Evolutionary conservation across 1,140 invertebrate species (phyloP).

Genomic region (Pantala flavescens): DNA sequence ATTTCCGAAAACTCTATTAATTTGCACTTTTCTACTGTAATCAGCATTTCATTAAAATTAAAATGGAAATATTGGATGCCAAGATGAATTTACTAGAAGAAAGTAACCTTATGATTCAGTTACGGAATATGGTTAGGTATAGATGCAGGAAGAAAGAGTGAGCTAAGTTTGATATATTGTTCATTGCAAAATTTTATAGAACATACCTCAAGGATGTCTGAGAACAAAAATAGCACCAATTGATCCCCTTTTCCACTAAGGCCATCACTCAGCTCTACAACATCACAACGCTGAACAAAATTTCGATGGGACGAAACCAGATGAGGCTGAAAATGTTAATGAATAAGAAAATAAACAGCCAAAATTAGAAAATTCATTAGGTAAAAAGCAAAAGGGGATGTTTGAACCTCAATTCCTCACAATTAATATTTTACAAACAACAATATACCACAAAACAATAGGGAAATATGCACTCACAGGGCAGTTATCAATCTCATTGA

Average conservation of each 20-base stretch:
- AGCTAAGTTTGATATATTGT: too few species aligned
- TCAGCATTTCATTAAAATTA: too few species aligned
- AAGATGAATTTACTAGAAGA: too few species aligned
- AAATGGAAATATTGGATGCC: too few species aligned
- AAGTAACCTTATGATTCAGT: too few species aligned
- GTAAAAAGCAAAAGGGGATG: neutral
- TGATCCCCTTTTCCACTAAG: slow-evolving; percentile 76
- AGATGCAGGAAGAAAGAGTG: too few species aligned
- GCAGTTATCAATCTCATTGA: slow-evolving; percentile 96
- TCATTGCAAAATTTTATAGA: neutral
- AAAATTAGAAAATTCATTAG: neutral
- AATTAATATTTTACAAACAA: neutral
- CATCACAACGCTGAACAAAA: slow-evolving; percentile 78
- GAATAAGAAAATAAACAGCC: slow-evolving; percentile 14
- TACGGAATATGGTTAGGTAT: too few species aligned
- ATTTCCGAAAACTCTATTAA: too few species aligned
- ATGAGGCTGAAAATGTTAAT: slow-evolving; percentile 51
- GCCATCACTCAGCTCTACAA: slow-evolving; percentile 76
- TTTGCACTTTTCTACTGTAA: too few species aligned
- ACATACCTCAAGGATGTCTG: slow-evolving; percentile 84
- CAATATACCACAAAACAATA: neutral
- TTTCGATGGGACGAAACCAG: slow-evolving; percentile 83
- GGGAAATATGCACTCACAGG: slow-evolving; percentile 49
- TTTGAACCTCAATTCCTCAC: neutral
- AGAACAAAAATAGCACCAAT: slow-evolving; percentile 83